Base-by-base conservation (phyloP, 92 coral and sea anemone species). In the Paragorgia papillata region DNA sequence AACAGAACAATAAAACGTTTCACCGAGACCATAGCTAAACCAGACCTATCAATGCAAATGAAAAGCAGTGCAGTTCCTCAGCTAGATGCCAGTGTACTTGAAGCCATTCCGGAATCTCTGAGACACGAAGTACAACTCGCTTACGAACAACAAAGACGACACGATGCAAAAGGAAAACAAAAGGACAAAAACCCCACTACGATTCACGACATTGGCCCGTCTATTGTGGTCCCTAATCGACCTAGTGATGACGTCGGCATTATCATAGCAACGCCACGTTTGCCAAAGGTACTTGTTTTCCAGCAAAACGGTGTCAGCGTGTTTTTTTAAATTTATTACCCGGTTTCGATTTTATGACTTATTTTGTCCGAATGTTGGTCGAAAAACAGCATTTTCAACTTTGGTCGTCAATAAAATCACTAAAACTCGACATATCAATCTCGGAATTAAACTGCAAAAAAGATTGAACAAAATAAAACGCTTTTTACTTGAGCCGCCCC, bases 21-120 rank as follows among this genome's bases (percentile, higher is more conserved):
- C 21, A 35, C 75, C 15, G 15, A 46, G 53, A 2, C 15, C 12
- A 2, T n/a, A 2, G 14, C 53, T 7, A 46, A 46, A 15, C 53
- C 53, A 2, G n/a, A 46, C 12, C 53, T 15, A n/a, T n/a, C 53
- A 46, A 6, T 22, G 78, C 25, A 37, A 7, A 24, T 29, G 29
- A 6, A 7, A 9, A 55, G 1, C 22, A 63, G 19, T 4, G 53
- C 10, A 13, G 15, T 19, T 7, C 28, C 39, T 15, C 15, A n/a
- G 29, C 50, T 89, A 21, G 94, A 89, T 51, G 82, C 90, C 20
- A 87, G 85, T 46, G 82, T 80, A 41, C 83, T 89, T 7, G 84
- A 78, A 43, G 94, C 90, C 1, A 62, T 89, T 50, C 94, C 94
- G 29, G 94, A 89, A 70, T 80, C 73, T 49, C 66, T 89, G 14